A percentile compares a stretch with the other conserved stretches of the same genome.
phyloP scores from a whole-genome alignment of 2,113 vertebrate species.

The Bos indicus region DNA sequence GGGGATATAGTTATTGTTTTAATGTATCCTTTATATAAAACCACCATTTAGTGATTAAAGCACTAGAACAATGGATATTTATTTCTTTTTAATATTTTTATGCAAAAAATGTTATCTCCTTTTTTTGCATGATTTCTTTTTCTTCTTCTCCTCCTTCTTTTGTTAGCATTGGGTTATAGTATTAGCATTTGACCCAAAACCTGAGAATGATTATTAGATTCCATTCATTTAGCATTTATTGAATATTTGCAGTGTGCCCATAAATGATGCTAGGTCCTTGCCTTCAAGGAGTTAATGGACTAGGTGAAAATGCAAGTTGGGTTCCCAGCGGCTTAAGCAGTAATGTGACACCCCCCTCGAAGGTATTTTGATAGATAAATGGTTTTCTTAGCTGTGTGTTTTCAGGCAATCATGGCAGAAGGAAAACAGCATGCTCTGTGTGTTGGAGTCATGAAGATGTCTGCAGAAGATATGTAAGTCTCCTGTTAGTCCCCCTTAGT shows the following conservation, averaged over 20 bases:
- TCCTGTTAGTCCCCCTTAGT: background rate
- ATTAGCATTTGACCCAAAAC: slow-evolving; percentile 38
- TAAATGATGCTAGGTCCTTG: background rate
- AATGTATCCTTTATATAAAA: slow-evolving; percentile 33
- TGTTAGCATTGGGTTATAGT: background rate
- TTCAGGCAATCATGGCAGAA: slow-evolving; percentile 20
- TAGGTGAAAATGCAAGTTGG: background rate
- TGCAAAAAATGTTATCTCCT: background rate
- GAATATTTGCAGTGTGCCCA: background rate
- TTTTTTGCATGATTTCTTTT: slow-evolving; percentile 38
- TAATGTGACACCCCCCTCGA: background rate
- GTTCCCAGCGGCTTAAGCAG: background rate
- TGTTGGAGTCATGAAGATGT: background rate
- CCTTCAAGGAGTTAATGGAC: background rate
- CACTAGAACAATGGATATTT: background rate
- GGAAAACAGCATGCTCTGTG: background rate
- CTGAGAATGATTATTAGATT: background rate
- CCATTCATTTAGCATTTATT: slow-evolving; percentile 21
- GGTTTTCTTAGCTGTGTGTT: slow-evolving; percentile 61
- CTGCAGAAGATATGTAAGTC: slow-evolving; percentile 9
- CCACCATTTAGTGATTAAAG: slow-evolving; percentile 8
- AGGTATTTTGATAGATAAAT: slow-evolving; percentile 28
- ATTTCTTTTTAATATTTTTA: slow-evolving; percentile 46
- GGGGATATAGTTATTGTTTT: background rate
- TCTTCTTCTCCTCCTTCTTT: slow-evolving; percentile 45